Percentiles rank a stretch among this genome's conserved stretches.
phyloP scores from a whole-genome alignment of 2,113 vertebrate genomes.

The Macroglossus sobrinus region DNA sequence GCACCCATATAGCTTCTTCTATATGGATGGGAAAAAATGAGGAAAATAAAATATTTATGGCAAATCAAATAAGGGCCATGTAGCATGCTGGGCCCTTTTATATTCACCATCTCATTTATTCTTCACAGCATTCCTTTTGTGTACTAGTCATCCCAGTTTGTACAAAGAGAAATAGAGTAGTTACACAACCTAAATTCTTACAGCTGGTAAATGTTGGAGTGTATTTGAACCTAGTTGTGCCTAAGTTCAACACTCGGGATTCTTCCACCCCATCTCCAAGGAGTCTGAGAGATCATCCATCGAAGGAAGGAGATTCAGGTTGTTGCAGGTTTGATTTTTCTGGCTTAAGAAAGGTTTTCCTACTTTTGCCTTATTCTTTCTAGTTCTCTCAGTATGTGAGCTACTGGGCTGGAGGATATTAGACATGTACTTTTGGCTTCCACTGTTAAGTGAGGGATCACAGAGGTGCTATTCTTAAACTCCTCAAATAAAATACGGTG shows the following conservation, averaged over 20 bases:
- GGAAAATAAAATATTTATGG: background rate
- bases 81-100: background rate
- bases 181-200: background rate
- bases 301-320: background rate
- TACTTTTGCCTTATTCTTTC: background rate
- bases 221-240: background rate
- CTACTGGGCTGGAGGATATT: background rate
- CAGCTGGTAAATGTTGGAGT: background rate
- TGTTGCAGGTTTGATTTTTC: background rate
- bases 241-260: background rate
- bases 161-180: background rate
- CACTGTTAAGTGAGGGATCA: background rate
- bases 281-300: background rate
- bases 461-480: background rate
- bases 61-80: background rate
- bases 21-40: background rate
- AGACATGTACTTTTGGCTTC: background rate
- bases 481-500: background rate
- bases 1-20: background rate
- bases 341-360: background rate
- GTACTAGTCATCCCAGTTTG: background rate
- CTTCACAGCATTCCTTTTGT: background rate
- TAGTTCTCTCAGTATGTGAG: background rate
- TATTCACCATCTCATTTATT: background rate
- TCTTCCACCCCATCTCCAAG: background rate